Conservation (phyloP, 2,113 vertebrate genomes). For the Sprattus sprattus region DNA sequence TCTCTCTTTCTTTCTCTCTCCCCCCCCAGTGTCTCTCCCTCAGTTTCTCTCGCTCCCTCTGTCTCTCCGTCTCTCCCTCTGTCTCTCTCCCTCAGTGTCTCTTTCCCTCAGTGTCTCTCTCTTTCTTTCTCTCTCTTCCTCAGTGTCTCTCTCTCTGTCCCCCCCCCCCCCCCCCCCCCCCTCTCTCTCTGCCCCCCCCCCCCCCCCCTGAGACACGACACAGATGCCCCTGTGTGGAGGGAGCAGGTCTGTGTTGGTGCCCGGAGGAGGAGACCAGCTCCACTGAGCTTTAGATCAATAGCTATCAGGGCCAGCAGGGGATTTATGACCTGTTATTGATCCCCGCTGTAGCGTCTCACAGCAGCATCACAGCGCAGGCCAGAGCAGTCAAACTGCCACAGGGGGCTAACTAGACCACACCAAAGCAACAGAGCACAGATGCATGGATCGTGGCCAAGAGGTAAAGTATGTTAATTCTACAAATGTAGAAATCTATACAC, state of each 20-base stretch:
- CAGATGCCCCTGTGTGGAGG: constrained; percentile 32
- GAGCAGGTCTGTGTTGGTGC: constrained; percentile 27
- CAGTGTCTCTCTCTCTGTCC: too few relatives aligned
- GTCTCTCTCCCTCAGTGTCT: too few relatives aligned
- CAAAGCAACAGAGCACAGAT: constrained; percentile 37
- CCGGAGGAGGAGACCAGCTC: constrained; percentile 29
- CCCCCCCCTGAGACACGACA: constrained; percentile 12
- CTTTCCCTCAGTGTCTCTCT: too few relatives aligned
- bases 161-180: too few relatives aligned
- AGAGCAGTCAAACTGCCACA: constrained; percentile 22
- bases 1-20: neutral
- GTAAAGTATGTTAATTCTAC: neutral
- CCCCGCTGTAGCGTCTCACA: constrained; percentile 41
- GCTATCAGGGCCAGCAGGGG: constrained; percentile 37
- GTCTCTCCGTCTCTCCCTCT: neutral
- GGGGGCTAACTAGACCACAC: constrained; percentile 30
- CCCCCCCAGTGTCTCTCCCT: neutral
- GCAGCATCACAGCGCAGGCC: neutral
- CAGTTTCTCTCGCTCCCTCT: too few relatives aligned
- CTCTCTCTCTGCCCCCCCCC: neutral
- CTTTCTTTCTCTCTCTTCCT: too few relatives aligned
- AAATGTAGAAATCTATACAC: too few relatives aligned
- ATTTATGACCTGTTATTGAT: constrained; percentile 49
- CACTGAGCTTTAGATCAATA: constrained; percentile 46
- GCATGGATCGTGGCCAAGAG: neutral